Base-by-base conservation (phyloP, 1,140 invertebrate species). In the Drosophila sturtevanti region DNA sequence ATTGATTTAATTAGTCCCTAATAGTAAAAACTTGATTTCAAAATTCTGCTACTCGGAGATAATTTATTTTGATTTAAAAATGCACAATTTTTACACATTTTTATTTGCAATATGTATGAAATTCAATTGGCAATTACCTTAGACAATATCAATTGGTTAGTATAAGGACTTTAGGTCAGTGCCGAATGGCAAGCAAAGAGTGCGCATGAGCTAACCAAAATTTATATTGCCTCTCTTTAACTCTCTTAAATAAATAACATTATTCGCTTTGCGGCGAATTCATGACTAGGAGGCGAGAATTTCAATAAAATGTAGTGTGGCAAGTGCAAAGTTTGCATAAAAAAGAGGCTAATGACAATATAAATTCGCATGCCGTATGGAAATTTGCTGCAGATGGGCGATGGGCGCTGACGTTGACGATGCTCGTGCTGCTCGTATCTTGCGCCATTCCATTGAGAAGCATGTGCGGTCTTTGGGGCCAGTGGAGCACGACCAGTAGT, bases 341-440 rank as follows among this genome's bases (percentile, higher is more conserved):
- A 86, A 86, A 87, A 79, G 75, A 79, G 72, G 72, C 84, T 87
- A 87, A 87, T 87, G 82, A 89, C 82, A 79, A 87, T 87, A 87
- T 87, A 87, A 87, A 87, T 89, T 79, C 72, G 65, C 65, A 51
- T 73, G 72, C 51, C 72, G 62, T 79, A 61, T 76, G 81, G 52
- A 68, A 72, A 72, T 52, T 51, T 64, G 27, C 66, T 60, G 68
- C 82, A 87, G 82, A 87, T 79, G 82, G 79, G 65, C 51, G 54
- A 65, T 52, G 62, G 44, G 73, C 44, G 67, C 67, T 68, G 77
- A 12, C 51, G 52, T 59, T 61, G 65, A 62, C 35, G 48, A 51
- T 64, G 72, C 62, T 61, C n/a, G 24, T 38, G 21, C 54, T 62
- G 37, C 60, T 24, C 37, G 22, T 12, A 24, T 44, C 12, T 22